phyloP scores from a whole-genome alignment of 1,140 invertebrate species.

The Ridgeia piscesae region DNA sequence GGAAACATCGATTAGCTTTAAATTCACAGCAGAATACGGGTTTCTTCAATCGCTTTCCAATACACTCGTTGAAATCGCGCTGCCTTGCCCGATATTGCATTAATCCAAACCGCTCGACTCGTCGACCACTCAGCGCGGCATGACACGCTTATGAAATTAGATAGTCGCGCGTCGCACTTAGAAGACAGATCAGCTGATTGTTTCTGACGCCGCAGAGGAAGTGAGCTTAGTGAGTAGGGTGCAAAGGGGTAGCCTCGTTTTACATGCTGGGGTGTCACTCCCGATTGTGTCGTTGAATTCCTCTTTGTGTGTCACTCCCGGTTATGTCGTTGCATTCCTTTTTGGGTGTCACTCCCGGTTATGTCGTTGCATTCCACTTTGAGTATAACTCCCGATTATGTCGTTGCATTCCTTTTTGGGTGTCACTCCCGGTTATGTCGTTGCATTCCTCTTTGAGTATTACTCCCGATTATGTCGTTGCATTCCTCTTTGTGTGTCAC shows the following conservation, averaged over 20 bases:
- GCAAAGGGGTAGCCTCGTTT: neutral
- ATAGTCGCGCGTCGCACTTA: neutral
- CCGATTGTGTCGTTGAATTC: neutral
- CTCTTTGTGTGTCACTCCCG: no score
- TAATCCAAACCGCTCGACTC: neutral
- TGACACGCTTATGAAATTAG: neutral
- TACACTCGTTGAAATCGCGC: neutral
- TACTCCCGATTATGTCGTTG: no score
- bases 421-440: no score
- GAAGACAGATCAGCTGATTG: neutral
- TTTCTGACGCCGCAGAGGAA: neutral
- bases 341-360: no score
- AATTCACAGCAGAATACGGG: neutral
- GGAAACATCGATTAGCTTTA: neutral
- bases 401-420: no score
- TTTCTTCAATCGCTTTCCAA: conserved; percentile 1
- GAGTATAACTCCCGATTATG: no score
- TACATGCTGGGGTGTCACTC: neutral
- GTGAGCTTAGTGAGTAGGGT: neutral
- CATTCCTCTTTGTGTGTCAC: no score
- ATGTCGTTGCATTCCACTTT: no score
- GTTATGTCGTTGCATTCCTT: no score
- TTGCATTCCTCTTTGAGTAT: no score
- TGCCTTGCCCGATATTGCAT: neutral
- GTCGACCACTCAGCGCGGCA: neutral